A percentile compares a stretch with the other conserved stretches of the same genome.
Conservation (phyloP, 2,113 vertebrate genomes). For the Motacilla tschutschensis region DNA sequence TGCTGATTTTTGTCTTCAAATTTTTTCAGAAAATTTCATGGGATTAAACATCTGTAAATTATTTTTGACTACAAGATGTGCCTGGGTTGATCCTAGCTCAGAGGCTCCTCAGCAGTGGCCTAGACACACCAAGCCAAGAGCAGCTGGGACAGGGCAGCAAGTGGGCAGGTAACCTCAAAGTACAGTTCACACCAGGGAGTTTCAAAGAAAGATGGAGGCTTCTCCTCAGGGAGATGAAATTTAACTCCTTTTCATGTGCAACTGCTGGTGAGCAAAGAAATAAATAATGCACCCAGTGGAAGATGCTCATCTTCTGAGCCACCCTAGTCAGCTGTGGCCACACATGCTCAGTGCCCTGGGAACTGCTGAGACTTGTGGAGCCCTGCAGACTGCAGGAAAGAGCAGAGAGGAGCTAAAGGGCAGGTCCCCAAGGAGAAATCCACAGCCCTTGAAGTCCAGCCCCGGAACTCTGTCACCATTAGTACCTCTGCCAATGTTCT, state of each 20-base stretch:
- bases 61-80: neutral
- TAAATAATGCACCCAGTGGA: neutral
- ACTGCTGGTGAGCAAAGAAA: neutral
- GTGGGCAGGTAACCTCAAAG: neutral
- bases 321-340: neutral
- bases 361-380: neutral
- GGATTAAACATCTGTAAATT: neutral
- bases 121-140: neutral
- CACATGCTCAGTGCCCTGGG: neutral
- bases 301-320: neutral
- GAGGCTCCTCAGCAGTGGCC: neutral
- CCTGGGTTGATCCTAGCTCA: neutral
- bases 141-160: neutral
- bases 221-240: neutral
- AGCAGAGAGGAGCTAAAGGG: neutral
- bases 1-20: neutral
- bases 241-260: neutral
- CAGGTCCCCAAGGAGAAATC: neutral
- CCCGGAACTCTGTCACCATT: neutral
- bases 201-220: neutral
- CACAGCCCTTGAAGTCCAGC: neutral
- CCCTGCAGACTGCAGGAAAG: neutral
- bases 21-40: neutral
- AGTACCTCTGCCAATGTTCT: neutral
- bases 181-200: neutral